phyloP scores from a whole-genome alignment of 2,888 invertebrate species.

The Leptinotarsa juncta region DNA sequence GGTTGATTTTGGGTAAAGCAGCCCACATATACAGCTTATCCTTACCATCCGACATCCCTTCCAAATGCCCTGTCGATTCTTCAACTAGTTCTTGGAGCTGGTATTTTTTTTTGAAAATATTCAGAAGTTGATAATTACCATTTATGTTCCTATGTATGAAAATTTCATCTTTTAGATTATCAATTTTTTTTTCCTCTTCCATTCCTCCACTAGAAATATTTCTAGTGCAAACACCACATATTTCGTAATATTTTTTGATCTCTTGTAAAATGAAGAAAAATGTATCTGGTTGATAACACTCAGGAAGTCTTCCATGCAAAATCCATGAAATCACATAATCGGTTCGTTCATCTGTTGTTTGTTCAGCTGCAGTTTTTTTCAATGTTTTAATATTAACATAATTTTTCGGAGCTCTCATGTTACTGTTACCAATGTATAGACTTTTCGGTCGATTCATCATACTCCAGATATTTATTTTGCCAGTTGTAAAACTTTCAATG shows the following conservation, averaged over 20 bases:
- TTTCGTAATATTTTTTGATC: constrained; percentile 55
- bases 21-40: constrained; percentile 48
- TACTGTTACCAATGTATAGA: constrained; percentile 48
- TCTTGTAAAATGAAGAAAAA: constrained; percentile 59
- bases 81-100: constrained; percentile 42
- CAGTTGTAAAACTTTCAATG: constrained; percentile 47
- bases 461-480: constrained; percentile 55
- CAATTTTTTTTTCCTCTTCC: not conserved
- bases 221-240: constrained; percentile 60
- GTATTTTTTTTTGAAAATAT: constrained; percentile 56
- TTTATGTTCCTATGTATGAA: constrained; percentile 51
- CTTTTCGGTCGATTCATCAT: constrained; percentile 45
- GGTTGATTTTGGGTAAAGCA: constrained; percentile 44
- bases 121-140: constrained; percentile 39
- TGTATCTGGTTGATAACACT: constrained; percentile 47
- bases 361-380: not conserved
- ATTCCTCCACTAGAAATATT: constrained; percentile 28
- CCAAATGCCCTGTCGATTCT: constrained; percentile 23
- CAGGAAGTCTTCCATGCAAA: constrained; percentile 52
- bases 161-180: not conserved
- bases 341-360: constrained; percentile 2
- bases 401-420: constrained; percentile 47
- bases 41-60: constrained; percentile 28
- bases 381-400: constrained; percentile 52
- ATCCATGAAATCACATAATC: constrained; percentile 60